Percentiles rank a stretch among this genome's conserved stretches.
Conservation (phyloP, 2,888 invertebrate species). For the Nymphalis c-album region DNA sequence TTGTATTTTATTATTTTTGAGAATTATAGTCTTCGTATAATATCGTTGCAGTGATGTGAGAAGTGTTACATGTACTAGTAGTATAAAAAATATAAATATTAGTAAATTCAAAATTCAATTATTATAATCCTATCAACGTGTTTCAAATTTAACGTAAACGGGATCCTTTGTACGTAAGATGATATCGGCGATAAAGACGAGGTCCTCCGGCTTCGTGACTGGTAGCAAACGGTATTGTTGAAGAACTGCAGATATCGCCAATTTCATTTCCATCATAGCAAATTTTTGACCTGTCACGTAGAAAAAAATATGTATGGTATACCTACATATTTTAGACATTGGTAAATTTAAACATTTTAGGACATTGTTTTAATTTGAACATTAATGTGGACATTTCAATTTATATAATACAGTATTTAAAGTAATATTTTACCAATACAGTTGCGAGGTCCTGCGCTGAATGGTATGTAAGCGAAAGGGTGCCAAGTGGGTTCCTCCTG, state of each 20-base stretch:
- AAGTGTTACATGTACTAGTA: too few species aligned
- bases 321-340: too few species aligned
- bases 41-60: too few species aligned
- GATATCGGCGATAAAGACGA: constrained; percentile 61
- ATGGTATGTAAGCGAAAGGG: constrained; percentile 84
- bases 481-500: constrained; percentile 79
- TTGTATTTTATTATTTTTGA: too few species aligned
- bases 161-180: constrained; percentile 63
- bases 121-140: constrained; percentile 33
- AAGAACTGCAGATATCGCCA: constrained; percentile 73
- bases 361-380: too few species aligned
- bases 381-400: too few species aligned
- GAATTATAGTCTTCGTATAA: too few species aligned
- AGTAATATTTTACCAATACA: constrained; percentile 85
- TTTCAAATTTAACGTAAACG: constrained; percentile 61
- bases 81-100: neutral
- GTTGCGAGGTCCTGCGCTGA: constrained; percentile 85
- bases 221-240: constrained; percentile 72
- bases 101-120: too few species aligned
- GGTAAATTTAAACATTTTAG: too few species aligned
- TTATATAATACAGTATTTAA: too few species aligned
- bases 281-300: constrained; percentile 81
- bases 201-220: constrained; percentile 69
- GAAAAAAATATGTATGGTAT: neutral
- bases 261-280: constrained; percentile 83